Evolutionary conservation across 2,797 vertebrate species (phyloP).

Genomic region (Rhynchonycteris naso): DNA sequence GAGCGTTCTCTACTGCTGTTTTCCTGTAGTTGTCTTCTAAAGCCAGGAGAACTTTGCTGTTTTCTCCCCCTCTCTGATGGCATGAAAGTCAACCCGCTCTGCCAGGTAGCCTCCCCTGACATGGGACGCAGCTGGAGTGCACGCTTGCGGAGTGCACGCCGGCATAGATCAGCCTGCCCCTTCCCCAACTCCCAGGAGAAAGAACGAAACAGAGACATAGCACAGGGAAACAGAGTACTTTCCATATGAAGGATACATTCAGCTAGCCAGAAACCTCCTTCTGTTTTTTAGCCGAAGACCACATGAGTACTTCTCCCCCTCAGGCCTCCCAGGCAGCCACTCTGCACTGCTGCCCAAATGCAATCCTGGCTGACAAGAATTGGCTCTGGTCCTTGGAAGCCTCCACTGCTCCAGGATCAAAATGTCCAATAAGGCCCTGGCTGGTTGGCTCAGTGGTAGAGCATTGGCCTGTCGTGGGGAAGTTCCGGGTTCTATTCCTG

Average conservation of each 20-base stretch:
- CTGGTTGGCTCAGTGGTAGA: no score
- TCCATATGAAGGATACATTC: not conserved
- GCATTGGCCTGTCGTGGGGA: no score
- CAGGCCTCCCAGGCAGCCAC: not conserved
- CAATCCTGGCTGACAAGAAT: not conserved
- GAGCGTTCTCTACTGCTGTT: not conserved
- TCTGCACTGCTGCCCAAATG: not conserved
- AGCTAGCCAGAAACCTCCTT: not conserved
- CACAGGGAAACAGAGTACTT: not conserved
- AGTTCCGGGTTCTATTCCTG: no score
- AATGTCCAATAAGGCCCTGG: no score
- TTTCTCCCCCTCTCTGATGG: slow-evolving; percentile 32
- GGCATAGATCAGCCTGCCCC: not conserved
- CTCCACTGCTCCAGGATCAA: not conserved
- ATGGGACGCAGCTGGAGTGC: not conserved
- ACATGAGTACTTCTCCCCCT: not conserved
- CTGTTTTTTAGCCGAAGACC: not conserved
- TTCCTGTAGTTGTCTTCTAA: slow-evolving; percentile 59
- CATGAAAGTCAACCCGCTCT: slow-evolving; percentile 50
- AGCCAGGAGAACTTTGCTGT: slow-evolving; percentile 50
- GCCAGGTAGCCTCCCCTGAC: not conserved
- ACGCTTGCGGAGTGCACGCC: not conserved
- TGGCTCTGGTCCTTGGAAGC: not conserved
- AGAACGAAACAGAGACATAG: slow-evolving; percentile 42
- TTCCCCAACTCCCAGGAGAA: slow-evolving; percentile 41